These are phyloP conservation scores for Ceratosolen solmsi DNA, from an alignment of 1,140 invertebrate species.

Conservation along the genomic window DNA sequence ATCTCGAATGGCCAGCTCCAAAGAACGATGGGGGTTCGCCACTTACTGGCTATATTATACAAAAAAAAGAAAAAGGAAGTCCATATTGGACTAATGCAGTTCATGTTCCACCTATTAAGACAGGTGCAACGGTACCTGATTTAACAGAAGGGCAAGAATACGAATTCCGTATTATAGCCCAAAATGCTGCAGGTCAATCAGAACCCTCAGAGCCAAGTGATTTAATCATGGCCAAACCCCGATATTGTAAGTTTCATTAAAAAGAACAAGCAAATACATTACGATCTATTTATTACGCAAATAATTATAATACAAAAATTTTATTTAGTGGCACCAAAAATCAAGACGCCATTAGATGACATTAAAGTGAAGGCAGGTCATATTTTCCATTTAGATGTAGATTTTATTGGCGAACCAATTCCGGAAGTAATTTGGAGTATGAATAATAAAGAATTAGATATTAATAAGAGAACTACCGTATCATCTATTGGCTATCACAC, in stretches of 20 bases:
- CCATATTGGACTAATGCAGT: conserved; percentile 92
- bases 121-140: conserved; percentile 86
- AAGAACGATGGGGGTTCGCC: conserved; percentile 92
- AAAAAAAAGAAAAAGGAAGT: conserved; percentile 95
- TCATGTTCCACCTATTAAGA: conserved; percentile 87
- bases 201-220: conserved; percentile 96
- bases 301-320: conserved; percentile 8
- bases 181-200: conserved; percentile 95
- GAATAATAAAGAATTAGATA: conserved; percentile 80
- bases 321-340: conserved; percentile 87
- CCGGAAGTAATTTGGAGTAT: conserved; percentile 91
- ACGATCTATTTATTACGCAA: not conserved
- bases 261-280: not conserved
- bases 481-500: conserved; percentile 93
- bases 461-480: conserved; percentile 88
- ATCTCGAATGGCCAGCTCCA: conserved; percentile 90
- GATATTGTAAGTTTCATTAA: conserved; percentile 82
- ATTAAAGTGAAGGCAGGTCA: conserved; percentile 93
- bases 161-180: conserved; percentile 95
- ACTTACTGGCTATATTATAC: conserved; percentile 93
- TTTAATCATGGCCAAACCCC: conserved; percentile 87
- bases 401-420: conserved; percentile 92
- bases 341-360: conserved; percentile 90
- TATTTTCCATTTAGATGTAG: conserved; percentile 92
- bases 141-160: conserved; percentile 95